phyloP scores from a whole-genome alignment of 2,797 vertebrate species.

The Brachymystax lenok region DNA sequence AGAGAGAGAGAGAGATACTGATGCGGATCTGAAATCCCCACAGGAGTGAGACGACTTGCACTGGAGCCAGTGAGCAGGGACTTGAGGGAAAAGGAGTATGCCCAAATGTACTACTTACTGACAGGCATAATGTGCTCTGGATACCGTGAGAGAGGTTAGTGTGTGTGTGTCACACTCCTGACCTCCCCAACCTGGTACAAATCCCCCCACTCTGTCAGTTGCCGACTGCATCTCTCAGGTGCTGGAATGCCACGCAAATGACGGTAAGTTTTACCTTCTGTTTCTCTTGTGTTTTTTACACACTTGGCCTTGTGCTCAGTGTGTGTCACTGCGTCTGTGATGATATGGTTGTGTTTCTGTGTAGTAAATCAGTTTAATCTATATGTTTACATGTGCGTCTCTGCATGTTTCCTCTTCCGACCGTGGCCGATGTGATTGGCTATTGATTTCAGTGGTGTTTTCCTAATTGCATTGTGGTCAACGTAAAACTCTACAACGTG shows the following conservation, averaged over 20 bases:
- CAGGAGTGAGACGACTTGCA: conserved; percentile 23
- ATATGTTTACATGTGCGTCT: not conserved
- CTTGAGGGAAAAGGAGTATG: conserved; percentile 36
- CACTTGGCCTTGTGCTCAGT: too few relatives aligned
- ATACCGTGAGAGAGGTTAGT: not conserved
- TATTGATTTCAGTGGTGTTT: not conserved
- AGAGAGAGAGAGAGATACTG: conserved; percentile 35
- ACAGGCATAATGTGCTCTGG: conserved; percentile 18
- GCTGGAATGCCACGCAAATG: conserved; percentile 35
- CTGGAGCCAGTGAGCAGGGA: conserved; percentile 23
- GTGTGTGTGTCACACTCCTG: not conserved
- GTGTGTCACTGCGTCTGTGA: not conserved
- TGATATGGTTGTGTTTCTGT: not conserved
- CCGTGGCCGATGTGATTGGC: not conserved
- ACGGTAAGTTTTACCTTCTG: conserved; percentile 53
- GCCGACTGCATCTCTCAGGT: conserved; percentile 41
- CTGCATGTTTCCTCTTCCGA: not conserved
- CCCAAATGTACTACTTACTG: conserved; percentile 6
- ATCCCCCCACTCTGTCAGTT: conserved; percentile 59
- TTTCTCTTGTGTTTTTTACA: conserved; percentile 14
- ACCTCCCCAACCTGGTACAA: conserved; percentile 34
- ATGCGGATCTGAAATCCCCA: conserved; percentile 30
- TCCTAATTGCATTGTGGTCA: not conserved
- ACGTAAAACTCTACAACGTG: too few relatives aligned
- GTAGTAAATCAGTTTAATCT: not conserved